Conservation (phyloP, 2,888 invertebrate genomes). For the Lamellibrachia columna region DNA sequence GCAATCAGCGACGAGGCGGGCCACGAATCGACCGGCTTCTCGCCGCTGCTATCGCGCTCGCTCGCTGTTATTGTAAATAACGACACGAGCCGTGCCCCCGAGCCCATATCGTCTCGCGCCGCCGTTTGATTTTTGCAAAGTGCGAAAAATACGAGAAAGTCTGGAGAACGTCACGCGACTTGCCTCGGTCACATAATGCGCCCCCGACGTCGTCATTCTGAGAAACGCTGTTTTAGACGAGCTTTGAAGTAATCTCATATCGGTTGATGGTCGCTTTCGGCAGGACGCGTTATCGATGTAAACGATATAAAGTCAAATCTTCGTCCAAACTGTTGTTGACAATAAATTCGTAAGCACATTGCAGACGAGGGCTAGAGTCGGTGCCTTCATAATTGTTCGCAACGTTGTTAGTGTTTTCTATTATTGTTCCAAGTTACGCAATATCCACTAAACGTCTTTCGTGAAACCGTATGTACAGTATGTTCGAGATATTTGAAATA, state of each 20-base stretch:
- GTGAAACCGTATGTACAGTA: no score
- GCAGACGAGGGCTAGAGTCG: no score
- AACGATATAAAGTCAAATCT: not conserved
- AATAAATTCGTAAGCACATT: no score
- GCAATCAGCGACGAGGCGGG: not conserved
- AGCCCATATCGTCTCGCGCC: not conserved
- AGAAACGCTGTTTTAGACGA: not conserved
- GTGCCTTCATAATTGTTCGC: no score
- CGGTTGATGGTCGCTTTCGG: not conserved
- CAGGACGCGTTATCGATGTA: not conserved
- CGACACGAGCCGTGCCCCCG: not conserved
- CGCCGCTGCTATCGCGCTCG: not conserved
- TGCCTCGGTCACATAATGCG: not conserved
- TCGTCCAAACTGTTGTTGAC: not conserved
- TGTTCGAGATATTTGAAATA: no score
- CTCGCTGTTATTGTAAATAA: not conserved
- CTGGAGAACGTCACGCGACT: not conserved
- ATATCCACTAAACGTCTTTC: no score
- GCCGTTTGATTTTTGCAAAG: slow-evolving; percentile 10
- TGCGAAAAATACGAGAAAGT: not conserved
- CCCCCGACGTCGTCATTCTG: not conserved
- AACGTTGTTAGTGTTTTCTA: no score
- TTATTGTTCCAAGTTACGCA: no score
- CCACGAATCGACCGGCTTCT: not conserved
- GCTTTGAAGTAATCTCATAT: not conserved